Conservation (phyloP, 2,797 vertebrate genomes). For the Characodon lateralis region DNA sequence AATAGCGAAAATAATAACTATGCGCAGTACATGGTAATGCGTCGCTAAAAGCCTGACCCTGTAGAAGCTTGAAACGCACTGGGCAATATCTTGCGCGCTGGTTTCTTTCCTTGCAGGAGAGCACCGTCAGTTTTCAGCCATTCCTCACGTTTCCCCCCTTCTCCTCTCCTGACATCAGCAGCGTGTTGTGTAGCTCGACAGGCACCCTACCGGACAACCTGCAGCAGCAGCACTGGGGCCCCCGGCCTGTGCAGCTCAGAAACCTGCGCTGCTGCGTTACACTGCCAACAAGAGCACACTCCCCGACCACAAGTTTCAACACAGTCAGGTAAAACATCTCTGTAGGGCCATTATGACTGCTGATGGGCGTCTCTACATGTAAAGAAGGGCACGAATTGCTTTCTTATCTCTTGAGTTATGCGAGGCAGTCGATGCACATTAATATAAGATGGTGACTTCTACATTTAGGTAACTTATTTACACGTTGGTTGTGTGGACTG, state of each 20-base stretch:
- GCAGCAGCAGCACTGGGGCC: conserved; percentile 76
- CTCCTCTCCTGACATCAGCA: conserved; percentile 71
- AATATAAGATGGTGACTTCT: background rate
- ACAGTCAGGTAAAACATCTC: conserved; percentile 22
- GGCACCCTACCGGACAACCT: conserved; percentile 79
- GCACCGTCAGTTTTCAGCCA: conserved; percentile 75
- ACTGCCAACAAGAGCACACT: conserved; percentile 17
- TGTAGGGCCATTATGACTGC: conserved; percentile 1
- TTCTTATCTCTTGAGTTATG: too few species aligned
- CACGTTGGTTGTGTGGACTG: background rate
- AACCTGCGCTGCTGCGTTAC: conserved; percentile 48
- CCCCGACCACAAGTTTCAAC: background rate
- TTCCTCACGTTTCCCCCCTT: conserved; percentile 69
- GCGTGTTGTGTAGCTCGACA: conserved; percentile 65
- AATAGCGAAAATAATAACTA: conserved; percentile 44
- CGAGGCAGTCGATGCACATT: background rate
- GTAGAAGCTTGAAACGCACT: conserved; percentile 27
- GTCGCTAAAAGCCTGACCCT: conserved; percentile 29
- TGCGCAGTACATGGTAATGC: conserved; percentile 32
- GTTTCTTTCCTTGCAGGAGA: conserved; percentile 68
- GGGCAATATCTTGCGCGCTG: conserved; percentile 34
- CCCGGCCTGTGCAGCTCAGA: conserved; percentile 54
- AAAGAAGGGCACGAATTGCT: background rate
- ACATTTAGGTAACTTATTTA: background rate
- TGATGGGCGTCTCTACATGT: background rate